Percentiles rank a stretch among this genome's conserved stretches.
Evolutionary conservation across 2,888 invertebrate species (phyloP).

Genomic region (Sepioteuthis lessoniana): DNA sequence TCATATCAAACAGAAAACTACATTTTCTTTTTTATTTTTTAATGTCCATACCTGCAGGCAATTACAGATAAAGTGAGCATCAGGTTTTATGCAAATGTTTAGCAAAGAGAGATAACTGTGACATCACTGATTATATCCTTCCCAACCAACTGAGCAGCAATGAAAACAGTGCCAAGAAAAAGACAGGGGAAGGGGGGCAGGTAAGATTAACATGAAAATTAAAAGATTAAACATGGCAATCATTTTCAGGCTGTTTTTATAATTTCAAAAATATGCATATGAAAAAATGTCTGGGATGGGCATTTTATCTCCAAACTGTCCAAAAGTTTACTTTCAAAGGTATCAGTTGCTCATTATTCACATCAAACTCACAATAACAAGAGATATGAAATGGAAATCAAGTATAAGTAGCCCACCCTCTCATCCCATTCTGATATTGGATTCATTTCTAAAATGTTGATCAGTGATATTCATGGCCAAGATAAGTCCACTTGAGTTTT

Average conservation of each 20-base stretch:
- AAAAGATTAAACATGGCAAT: neutral
- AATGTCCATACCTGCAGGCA: neutral
- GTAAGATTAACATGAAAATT: neutral
- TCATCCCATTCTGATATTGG: neutral
- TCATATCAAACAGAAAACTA: neutral
- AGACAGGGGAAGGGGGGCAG: neutral
- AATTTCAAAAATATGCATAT: neutral
- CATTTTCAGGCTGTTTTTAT: neutral
- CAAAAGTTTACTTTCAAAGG: neutral
- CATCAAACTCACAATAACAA: neutral
- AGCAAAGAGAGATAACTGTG: neutral
- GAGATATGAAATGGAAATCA: neutral
- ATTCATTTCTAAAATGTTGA: neutral
- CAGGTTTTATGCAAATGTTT: constrained; percentile 3
- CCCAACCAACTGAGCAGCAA: neutral
- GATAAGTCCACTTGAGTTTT: neutral
- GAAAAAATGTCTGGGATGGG: neutral
- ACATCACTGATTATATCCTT: neutral
- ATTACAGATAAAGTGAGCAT: neutral
- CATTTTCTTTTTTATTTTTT: neutral
- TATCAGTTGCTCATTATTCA: neutral
- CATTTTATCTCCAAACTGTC: neutral
- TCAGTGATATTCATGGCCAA: neutral
- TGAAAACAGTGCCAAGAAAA: neutral
- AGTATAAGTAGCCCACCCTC: neutral